Evolutionary conservation across 2,888 invertebrate genomes (phyloP), one percentile per base, ranked within the genome.

Genomic region (Oligia latruncula): DNA sequence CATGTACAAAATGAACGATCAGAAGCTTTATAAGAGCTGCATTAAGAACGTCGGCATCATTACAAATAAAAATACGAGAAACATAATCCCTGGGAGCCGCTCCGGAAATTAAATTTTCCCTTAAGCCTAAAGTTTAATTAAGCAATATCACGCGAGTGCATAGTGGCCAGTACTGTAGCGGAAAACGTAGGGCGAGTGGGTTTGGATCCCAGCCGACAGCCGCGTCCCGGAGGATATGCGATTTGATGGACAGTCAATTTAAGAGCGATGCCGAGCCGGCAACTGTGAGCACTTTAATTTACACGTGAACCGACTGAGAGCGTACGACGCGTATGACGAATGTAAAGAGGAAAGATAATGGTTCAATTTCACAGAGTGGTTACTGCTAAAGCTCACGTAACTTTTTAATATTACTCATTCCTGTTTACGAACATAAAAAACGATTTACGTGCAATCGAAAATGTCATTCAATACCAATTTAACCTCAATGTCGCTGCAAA

Each of bases 81-180:
- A 93, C 90, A 89, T 92, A 92, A 94, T 94, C 93, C 93, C 91
- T 92, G 88, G 87, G 89, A 92, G 92, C 92, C 86, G 89, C 90
- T 91, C 95, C 95, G 95, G 95, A 95, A 95, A 95, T 95, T 95
- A 95, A 95, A 95, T 95, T 93, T 94, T 94, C 94, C 93, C 91
- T 95, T 94, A 93, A 95, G 95, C 95, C 94, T 94, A 93, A 94
- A 95, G 91, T 95, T 95, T 95, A 95, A 95, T 95, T 95, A 95
- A 95, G 91, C 91, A 93, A 93, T 92, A 93, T 92, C 95, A 95
- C 95, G 95, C 95, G 92, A 95, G 90, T 92, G 92, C 90, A 91
- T 83, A 88, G 89, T 90, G 87, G 83, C 82, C 84, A 86, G 73
- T 83, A 78, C 83, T 77, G 84, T 82, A 76, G 80, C 84, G 79